Evolutionary conservation across 2,113 vertebrate species (phyloP), one percentile per base, ranked within the genome.

Genomic region (Amphiprion percula): DNA sequence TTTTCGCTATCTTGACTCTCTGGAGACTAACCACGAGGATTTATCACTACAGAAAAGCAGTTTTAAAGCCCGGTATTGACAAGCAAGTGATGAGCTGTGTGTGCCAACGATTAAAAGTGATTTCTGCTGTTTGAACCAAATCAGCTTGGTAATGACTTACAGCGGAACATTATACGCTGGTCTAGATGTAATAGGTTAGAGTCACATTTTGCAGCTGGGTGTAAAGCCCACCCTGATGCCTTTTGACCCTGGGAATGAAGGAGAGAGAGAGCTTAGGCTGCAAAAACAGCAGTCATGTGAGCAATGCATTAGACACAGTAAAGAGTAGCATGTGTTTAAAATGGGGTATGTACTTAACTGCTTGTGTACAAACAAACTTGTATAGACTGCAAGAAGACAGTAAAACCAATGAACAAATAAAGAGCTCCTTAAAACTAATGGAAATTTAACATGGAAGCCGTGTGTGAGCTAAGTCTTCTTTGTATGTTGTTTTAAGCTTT

Each of bases 351-450:
- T 10, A 12, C 26, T 19, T 19, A 33, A 52, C 50, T 15, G 61
- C 72, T 33, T 61, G 54, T 58, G 3, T 37, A 41, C 65, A 79
- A 75, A 76, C 67, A 78, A 66, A 62, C 41, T 54, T 19, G 68
- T 28, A 4, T 12, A 39, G 12, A 52, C 2, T 66, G 56, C 65
- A 60, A 69, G 30, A 52, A 68, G 46, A 82, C 66, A 68, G 60
- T 66, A 80, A 88, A 84, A 69, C 23, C 15, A 79, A 86, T 75
- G 24, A 10, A 19, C 78, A 55, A 19, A 63, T 77, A 65, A 77
- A 62, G 87, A 84, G 60, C 37, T 52, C 52, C 23, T 47, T 41
- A 7, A 8, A 73, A 63, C 77, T 83, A 88, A 89, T 86, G 81
- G 62, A 69, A 21, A n/a, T 26, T 41, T 74, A 61, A 60, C 37